Percentiles rank a stretch among this genome's conserved stretches.
Evolutionary conservation across 2,113 vertebrate genomes (phyloP).

Genomic region (Smithornis capensis): DNA sequence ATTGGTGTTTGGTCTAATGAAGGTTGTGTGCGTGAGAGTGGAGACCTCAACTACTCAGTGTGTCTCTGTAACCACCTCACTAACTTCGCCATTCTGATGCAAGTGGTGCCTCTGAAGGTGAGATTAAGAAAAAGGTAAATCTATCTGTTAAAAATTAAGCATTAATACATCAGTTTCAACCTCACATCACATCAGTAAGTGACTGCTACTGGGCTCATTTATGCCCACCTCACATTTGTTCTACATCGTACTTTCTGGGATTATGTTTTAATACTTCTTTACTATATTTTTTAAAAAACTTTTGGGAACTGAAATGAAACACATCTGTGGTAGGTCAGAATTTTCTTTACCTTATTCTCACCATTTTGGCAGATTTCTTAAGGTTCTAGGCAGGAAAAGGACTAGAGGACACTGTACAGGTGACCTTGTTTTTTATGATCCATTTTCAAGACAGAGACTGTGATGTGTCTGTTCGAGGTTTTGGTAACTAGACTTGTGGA

Average conservation of each 20-base stretch:
- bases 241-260: not conserved
- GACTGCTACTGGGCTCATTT: not conserved
- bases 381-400: not conserved
- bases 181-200: not conserved
- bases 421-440: not conserved
- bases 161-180: not conserved
- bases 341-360: not conserved
- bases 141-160: not conserved
- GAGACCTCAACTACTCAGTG: constrained; percentile 85
- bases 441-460: not conserved
- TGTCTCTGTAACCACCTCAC: constrained; percentile 95
- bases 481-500: not conserved
- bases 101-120: constrained; percentile 95
- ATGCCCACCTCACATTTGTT: not conserved
- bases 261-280: not conserved
- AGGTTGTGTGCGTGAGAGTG: constrained; percentile 82
- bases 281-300: not conserved
- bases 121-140: not conserved
- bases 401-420: not conserved
- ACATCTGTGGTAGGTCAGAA: not conserved
- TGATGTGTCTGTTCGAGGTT: not conserved
- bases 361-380: not conserved
- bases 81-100: constrained; percentile 98
- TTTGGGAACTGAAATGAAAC: not conserved
- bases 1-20: constrained; percentile 87